Evolutionary conservation across 2,888 invertebrate genomes (phyloP), one percentile per base, ranked within the genome.

Genomic region (Dasypogon diadema): DNA sequence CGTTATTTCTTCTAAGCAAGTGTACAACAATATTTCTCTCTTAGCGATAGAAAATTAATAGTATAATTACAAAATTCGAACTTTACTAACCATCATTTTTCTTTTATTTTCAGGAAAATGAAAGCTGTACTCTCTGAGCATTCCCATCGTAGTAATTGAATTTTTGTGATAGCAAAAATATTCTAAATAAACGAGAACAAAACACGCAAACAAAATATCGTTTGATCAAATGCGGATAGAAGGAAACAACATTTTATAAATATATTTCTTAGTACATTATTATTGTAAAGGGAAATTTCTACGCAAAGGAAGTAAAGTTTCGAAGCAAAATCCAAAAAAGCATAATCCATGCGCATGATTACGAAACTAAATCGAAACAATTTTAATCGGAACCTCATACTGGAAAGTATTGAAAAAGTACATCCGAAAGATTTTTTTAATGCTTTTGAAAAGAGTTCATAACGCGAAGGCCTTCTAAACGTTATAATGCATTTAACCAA

Each of bases 401-500:
- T 18, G 12, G 14, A 65, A 4, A 46, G 42, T 21, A 37, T 37
- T 42, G 22, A 63, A 12, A 2, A 58, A 30, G 30, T 5, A 37
- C 37, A 37, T 14, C 18, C 37, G 60, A 60, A 18, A 21, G 46
- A 46, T 24, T 18, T 65, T 24, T 46, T 65, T 65, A 21, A 65
- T 65, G 65, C 26, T 46, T 24, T 46, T 65, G 48, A 22, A 65
- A 21, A 65, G 22, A 65, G 12, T 22, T 21, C 46, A 48, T 65
- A 65, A 65, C 65, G 65, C 24, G 48, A 65, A 46, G 18, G 16
- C 2, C 16, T 65, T 46, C 21, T 65, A 42, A 65, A 65, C 34
- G 37, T 48, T 34, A 54, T 70, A 63, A 77, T 77, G 77, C 70
- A 77, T 75, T 73, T 77, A 75, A 70, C 42, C 51, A 72, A 75